A percentile compares a stretch with the other conserved stretches of the same genome.
These are phyloP conservation scores for Tetranychus piercei DNA, from an alignment of 2,888 invertebrate species.

Conservation along the genomic window DNA sequence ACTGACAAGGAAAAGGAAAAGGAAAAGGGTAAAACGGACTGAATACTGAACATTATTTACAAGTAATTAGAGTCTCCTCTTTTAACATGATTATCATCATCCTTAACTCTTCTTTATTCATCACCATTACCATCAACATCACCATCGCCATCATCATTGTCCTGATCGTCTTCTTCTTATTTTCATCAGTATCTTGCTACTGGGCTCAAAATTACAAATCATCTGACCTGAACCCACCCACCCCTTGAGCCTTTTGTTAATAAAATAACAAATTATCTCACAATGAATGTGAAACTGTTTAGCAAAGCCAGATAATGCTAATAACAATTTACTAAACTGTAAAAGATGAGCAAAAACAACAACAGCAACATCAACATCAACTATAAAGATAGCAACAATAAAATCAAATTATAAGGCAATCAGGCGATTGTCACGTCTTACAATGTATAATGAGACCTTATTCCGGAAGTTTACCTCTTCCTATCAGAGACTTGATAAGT, in stretches of 20 bases:
- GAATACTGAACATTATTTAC: too few relatives aligned
- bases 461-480: not conserved
- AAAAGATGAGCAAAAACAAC: not conserved
- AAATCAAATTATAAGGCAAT: not conserved
- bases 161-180: not conserved
- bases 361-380: not conserved
- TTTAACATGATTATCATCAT: not conserved
- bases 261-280: not conserved
- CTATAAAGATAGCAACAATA: not conserved
- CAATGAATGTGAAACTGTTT: not conserved
- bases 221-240: not conserved
- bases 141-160: not conserved
- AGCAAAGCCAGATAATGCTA: not conserved
- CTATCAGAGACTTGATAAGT: not conserved
- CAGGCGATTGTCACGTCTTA: not conserved
- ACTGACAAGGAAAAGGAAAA: too few relatives aligned
- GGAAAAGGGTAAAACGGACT: too few relatives aligned
- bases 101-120: not conserved
- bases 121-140: not conserved
- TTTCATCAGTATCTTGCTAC: not conserved
- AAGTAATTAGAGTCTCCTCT: not conserved
- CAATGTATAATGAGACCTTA: not conserved
- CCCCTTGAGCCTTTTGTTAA: not conserved
- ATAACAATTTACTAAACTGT: not conserved
- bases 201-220: not conserved